phyloP scores from a whole-genome alignment of 35 echinoderm and acorn worm genomes.

The Lytechinus pictus region DNA sequence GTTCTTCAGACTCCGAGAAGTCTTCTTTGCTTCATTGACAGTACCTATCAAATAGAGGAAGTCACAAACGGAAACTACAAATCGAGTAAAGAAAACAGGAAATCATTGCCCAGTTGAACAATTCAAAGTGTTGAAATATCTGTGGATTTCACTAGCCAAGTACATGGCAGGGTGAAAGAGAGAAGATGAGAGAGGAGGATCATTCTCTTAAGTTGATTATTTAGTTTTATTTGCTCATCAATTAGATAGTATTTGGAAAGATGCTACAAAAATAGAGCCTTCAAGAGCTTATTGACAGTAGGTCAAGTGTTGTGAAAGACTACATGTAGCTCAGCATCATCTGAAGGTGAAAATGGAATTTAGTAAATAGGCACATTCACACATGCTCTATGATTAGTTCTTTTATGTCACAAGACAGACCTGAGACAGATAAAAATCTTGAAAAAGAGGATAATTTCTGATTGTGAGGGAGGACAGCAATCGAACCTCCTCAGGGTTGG shows the following conservation, averaged over 20 bases:
- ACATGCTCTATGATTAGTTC: no score
- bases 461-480: no score
- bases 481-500: no score
- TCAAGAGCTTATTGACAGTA: no score
- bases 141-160: not conserved
- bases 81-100: conserved; percentile 18
- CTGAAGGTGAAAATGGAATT: no score
- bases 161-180: not conserved
- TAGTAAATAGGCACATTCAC: no score
- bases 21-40: conserved; percentile 13
- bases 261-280: no score
- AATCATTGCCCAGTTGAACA: conserved; percentile 23
- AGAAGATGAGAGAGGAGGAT: not conserved
- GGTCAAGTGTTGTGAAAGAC: no score
- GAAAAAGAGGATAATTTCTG: no score
- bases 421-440: no score
- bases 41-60: conserved; percentile 22
- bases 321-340: no score
- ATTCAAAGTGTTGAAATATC: not conserved
- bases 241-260: not conserved
- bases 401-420: no score
- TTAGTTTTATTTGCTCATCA: not conserved
- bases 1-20: not conserved
- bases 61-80: conserved; percentile 9
- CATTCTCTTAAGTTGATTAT: not conserved